phyloP scores from a whole-genome alignment of 2,888 invertebrate species.

The Oithona nana region DNA sequence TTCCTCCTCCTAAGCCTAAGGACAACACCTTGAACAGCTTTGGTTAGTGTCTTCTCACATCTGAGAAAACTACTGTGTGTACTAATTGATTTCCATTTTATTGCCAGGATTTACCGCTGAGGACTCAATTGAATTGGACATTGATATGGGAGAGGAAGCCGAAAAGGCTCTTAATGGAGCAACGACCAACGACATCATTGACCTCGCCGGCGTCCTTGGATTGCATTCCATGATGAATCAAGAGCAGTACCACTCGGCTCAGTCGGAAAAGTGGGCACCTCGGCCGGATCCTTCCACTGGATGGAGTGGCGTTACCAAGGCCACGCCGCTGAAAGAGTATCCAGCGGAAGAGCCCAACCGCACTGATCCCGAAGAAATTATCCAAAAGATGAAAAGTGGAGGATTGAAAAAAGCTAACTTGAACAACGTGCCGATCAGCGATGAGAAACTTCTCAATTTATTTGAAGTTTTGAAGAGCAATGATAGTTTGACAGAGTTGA shows the following conservation, averaged over 20 bases:
- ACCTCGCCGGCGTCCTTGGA: constrained; percentile 84
- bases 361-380: constrained; percentile 82
- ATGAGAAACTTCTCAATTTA: constrained; percentile 76
- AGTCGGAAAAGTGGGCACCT: constrained; percentile 15
- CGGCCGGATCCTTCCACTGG: constrained; percentile 12
- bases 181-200: constrained; percentile 90
- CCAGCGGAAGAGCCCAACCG: constrained; percentile 91
- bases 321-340: constrained; percentile 69
- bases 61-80: no score
- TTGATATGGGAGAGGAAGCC: constrained; percentile 83
- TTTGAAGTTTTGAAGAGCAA: constrained; percentile 72
- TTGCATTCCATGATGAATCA: constrained; percentile 99
- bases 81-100: no score
- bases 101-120: no score
- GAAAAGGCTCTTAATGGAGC: constrained; percentile 68
- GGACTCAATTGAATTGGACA: constrained; percentile 70
- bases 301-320: constrained; percentile 52
- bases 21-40: not conserved
- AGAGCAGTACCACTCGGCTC: constrained; percentile 22
- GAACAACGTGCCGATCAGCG: constrained; percentile 98
- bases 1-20: not conserved
- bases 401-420: constrained; percentile 58
- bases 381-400: constrained; percentile 61
- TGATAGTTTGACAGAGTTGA: constrained; percentile 73
- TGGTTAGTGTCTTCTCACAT: not conserved